Percentiles rank a stretch among this genome's conserved stretches.
phyloP scores from a whole-genome alignment of 2,797 vertebrate species.

The Manis crassicaudata region DNA sequence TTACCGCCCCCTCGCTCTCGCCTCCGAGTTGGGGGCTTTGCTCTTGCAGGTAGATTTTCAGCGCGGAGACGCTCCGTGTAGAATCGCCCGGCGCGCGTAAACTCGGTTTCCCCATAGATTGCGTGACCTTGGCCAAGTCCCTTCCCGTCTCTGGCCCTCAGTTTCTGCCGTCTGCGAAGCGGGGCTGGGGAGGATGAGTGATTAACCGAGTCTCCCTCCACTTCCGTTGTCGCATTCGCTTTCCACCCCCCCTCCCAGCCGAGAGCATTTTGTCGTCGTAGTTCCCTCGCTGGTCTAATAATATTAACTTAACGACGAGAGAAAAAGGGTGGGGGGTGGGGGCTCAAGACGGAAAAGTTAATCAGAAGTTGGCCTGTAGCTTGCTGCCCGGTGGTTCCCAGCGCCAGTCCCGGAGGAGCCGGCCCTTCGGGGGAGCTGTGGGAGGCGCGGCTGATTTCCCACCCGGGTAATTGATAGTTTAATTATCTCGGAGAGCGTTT shows the following conservation, averaged over 20 bases:
- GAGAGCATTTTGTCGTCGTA: background rate
- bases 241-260: background rate
- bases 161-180: slow-evolving; percentile 42
- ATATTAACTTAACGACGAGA: background rate
- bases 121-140: slow-evolving; percentile 72
- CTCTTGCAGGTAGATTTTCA: background rate
- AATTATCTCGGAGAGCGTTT: slow-evolving; percentile 75
- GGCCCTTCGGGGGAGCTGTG: slow-evolving; percentile 64
- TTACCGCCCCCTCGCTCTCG: background rate
- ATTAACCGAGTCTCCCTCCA: too few species aligned
- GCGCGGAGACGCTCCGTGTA: background rate
- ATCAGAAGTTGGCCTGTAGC: slow-evolving; percentile 77
- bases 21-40: background rate
- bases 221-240: background rate
- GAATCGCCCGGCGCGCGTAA: background rate
- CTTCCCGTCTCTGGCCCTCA: background rate
- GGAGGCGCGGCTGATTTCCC: slow-evolving; percentile 71
- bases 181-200: background rate
- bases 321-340: background rate
- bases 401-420: slow-evolving; percentile 68
- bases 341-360: slow-evolving; percentile 70
- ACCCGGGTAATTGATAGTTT: slow-evolving; percentile 77
- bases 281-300: background rate
- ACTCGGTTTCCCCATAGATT: background rate
- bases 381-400: slow-evolving; percentile 68